These are phyloP conservation scores for Parasteatoda lunata DNA, from an alignment of 2,888 invertebrate genomes.

Conservation along the genomic window DNA sequence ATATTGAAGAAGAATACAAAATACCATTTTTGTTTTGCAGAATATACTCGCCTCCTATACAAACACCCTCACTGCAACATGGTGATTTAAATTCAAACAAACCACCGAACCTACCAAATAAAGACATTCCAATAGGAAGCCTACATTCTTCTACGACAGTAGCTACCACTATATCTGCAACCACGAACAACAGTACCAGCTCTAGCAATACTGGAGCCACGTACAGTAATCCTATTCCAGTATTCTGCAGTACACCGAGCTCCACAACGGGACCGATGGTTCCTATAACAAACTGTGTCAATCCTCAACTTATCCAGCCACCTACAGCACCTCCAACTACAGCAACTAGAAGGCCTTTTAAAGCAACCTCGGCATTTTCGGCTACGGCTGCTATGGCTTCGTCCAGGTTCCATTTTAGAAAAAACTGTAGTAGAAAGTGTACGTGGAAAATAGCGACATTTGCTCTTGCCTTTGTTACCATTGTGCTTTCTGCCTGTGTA, in stretches of 20 bases:
- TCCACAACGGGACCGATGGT: constrained; percentile 70
- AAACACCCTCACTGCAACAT: constrained; percentile 34
- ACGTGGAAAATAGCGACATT: constrained; percentile 95
- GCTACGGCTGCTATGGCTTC: constrained; percentile 65
- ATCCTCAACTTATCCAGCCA: constrained; percentile 69
- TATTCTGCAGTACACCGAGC: constrained; percentile 68
- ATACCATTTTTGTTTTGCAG: constrained; percentile 3
- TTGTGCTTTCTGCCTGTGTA: constrained; percentile 86
- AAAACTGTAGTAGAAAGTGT: constrained; percentile 76
- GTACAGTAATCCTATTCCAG: constrained; percentile 69
- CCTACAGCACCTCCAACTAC: constrained; percentile 64
- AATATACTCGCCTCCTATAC: constrained; percentile 46
- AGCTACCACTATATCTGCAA: constrained; percentile 62
- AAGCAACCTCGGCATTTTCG: constrained; percentile 58
- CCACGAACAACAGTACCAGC: constrained; percentile 49
- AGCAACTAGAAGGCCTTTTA: constrained; percentile 52
- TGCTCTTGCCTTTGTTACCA: constrained; percentile 87
- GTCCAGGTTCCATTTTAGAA: constrained; percentile 63
- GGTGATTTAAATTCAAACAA: constrained; percentile 9
- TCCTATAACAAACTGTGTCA: constrained; percentile 70
- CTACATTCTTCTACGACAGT: constrained; percentile 55
- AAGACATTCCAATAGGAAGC: constrained; percentile 42
- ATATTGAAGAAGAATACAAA: too few relatives aligned
- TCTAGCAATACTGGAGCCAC: constrained; percentile 64
- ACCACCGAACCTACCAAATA: constrained; percentile 26